Evolutionary conservation across 2,888 invertebrate genomes (phyloP).

Genomic region (Lasioglossum oenotherae): DNA sequence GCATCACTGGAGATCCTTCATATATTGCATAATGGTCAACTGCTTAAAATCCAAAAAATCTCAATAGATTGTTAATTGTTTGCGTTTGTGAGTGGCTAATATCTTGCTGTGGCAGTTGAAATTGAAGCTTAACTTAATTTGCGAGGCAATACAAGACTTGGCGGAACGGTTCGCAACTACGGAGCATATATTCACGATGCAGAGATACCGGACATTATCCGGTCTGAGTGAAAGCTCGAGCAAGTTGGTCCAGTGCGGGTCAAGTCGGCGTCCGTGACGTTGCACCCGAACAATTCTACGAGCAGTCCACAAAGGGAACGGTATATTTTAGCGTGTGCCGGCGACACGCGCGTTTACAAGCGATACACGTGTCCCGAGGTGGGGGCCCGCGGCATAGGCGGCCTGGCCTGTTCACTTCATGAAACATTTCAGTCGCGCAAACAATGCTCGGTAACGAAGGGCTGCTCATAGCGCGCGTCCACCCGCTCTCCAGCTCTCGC

Average conservation of each 20-base stretch:
- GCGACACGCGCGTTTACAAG: constrained; percentile 40
- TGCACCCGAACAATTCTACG: constrained; percentile 28
- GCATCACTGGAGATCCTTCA: neutral
- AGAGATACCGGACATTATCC: neutral
- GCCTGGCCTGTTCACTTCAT: constrained; percentile 15
- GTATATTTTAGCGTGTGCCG: constrained; percentile 23
- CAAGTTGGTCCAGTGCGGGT: neutral
- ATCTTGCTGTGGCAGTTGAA: neutral
- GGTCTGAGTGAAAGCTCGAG: neutral
- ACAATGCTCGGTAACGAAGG: constrained; percentile 52
- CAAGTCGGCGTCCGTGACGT: constrained; percentile 3
- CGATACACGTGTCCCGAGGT: constrained; percentile 37
- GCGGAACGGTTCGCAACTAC: neutral
- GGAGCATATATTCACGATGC: neutral
- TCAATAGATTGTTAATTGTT: neutral
- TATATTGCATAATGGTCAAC: no score
- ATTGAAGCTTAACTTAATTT: neutral
- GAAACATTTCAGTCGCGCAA: constrained; percentile 46
- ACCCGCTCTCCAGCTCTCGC: neutral
- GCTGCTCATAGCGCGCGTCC: constrained; percentile 31
- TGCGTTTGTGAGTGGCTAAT: neutral
- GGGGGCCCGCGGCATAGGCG: neutral
- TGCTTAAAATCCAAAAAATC: neutral
- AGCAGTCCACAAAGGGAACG: constrained; percentile 20
- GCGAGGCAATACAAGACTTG: neutral